A percentile compares a stretch with the other conserved stretches of the same genome.
phyloP scores from a whole-genome alignment of 1,140 invertebrate species.

The Sinonovacula constricta region DNA sequence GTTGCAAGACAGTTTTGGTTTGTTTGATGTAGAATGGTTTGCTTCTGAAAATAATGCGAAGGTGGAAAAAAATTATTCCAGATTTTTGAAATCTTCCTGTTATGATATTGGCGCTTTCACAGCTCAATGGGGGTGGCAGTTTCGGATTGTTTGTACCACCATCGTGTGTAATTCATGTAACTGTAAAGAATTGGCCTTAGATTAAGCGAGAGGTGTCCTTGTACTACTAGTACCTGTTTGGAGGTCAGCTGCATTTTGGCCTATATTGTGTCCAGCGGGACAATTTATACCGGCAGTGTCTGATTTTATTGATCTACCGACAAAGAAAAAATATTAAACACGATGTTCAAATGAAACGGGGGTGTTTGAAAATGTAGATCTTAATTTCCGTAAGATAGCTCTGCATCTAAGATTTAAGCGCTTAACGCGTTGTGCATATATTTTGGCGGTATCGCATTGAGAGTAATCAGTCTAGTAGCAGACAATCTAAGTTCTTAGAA shows the following conservation, averaged over 20 bases:
- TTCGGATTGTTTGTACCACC: slow-evolving; percentile 37
- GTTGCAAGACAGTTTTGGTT: neutral
- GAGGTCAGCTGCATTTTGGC: slow-evolving; percentile 19
- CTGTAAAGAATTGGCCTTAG: neutral
- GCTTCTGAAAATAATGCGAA: slow-evolving; percentile 31
- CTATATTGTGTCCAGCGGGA: neutral
- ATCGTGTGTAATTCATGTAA: slow-evolving; percentile 12
- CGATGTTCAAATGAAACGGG: neutral
- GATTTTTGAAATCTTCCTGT: slow-evolving; percentile 12
- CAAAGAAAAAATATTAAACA: neutral
- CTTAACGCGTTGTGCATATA: neutral
- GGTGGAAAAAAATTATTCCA: slow-evolving; percentile 16
- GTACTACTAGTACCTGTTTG: slow-evolving; percentile 2
- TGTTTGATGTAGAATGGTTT: slow-evolving; percentile 27
- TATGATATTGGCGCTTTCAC: slow-evolving; percentile 22
- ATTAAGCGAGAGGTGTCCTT: neutral
- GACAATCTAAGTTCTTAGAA: too few relatives aligned
- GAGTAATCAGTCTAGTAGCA: too few relatives aligned
- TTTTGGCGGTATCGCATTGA: too few relatives aligned
- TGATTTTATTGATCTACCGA: neutral
- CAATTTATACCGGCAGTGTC: neutral
- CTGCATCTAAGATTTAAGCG: neutral
- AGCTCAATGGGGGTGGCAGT: slow-evolving; percentile 3
- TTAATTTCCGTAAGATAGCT: neutral
- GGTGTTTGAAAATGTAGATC: neutral